Percentiles rank a stretch among this genome's conserved stretches.
These are phyloP conservation scores for Noctua pronuba DNA, from an alignment of 2,888 invertebrate species.

Conservation along the genomic window DNA sequence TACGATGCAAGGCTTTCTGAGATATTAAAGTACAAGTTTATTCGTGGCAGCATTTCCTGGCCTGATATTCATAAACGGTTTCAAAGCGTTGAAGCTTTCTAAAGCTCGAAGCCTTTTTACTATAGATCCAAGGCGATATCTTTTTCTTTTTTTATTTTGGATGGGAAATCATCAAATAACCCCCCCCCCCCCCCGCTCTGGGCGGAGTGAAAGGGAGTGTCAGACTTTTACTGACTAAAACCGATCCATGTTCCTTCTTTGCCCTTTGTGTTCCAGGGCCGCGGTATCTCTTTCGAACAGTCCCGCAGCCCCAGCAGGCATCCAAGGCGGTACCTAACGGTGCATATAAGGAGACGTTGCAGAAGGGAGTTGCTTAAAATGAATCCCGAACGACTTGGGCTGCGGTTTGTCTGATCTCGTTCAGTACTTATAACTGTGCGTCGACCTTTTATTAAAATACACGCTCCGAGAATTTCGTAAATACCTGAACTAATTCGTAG, in stretches of 20 bases:
- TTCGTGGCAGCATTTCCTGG: constrained; percentile 3
- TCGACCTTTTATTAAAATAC: not conserved
- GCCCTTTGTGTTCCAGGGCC: too few relatives aligned
- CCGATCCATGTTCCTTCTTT: too few relatives aligned
- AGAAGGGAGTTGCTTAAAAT: not conserved
- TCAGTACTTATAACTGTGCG: not conserved
- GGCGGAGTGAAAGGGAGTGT: too few relatives aligned
- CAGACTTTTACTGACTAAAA: too few relatives aligned
- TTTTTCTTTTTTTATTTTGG: too few relatives aligned
- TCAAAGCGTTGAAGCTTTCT: not conserved
- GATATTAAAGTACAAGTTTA: constrained; percentile 44
- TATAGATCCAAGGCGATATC: not conserved
- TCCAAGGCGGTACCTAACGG: not conserved
- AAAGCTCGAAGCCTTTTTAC: not conserved
- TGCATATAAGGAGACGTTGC: not conserved
- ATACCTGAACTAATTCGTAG: not conserved
- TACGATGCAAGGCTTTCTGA: constrained; percentile 40
- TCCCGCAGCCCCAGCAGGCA: too few relatives aligned
- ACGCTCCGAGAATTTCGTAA: not conserved
- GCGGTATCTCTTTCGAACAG: too few relatives aligned
- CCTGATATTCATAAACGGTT: constrained; percentile 27
- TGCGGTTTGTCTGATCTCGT: not conserved
- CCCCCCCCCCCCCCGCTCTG: too few relatives aligned
- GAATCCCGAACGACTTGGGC: not conserved
- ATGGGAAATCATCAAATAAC: too few relatives aligned